phyloP scores from a whole-genome alignment of 2,113 vertebrate genomes.

The Dasypus novemcinctus region DNA sequence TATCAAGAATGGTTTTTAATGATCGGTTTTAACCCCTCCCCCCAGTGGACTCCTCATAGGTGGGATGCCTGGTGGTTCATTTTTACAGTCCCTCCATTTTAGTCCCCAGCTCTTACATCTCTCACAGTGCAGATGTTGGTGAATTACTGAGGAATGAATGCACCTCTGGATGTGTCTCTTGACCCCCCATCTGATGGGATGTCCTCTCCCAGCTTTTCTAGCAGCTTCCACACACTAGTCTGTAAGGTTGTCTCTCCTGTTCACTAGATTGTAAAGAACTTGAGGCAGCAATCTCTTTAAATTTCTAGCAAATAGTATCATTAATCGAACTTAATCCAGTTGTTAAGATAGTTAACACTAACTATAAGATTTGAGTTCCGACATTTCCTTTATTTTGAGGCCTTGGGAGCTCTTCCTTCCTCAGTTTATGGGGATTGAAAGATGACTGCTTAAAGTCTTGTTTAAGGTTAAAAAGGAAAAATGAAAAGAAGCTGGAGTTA shows the following conservation, averaged over 20 bases:
- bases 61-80: background rate
- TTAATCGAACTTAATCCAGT: background rate
- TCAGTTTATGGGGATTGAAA: background rate
- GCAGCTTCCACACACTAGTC: no score
- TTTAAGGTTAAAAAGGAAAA: constrained; percentile 29
- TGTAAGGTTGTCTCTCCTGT: background rate
- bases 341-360: no score
- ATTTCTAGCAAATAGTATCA: background rate
- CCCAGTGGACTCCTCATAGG: fast-evolving
- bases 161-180: background rate
- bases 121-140: background rate
- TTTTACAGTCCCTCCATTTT: background rate
- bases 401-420: background rate
- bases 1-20: no score
- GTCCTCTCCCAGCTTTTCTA: background rate
- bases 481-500: background rate
- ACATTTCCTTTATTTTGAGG: background rate
- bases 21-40: background rate
- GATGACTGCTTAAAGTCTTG: background rate
- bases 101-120: background rate
- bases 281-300: background rate
- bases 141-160: background rate
- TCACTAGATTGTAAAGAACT: background rate
- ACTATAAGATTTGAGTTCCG: background rate
- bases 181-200: background rate